These are phyloP conservation scores for Chrysodeixis includens DNA, from an alignment of 2,888 invertebrate species.

Conservation along the genomic window DNA sequence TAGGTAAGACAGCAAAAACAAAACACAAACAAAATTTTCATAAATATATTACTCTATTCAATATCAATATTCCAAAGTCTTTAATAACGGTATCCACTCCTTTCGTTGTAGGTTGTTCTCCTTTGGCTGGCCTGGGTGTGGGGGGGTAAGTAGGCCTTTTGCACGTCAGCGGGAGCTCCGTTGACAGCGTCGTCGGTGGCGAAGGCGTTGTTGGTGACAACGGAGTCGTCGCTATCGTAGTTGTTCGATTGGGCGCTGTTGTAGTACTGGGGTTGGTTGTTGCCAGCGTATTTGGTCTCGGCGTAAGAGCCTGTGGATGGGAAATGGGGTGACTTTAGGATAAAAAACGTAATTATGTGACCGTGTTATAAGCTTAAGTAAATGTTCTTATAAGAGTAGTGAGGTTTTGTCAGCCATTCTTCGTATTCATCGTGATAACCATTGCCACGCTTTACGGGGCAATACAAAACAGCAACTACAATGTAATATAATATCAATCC, in stretches of 20 bases:
- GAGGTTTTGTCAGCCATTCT: no score
- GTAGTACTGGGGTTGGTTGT: slow-evolving; percentile 39
- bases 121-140: slow-evolving; percentile 45
- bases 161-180: slow-evolving; percentile 28
- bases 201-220: slow-evolving; percentile 72
- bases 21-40: background rate
- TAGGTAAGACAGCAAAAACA: background rate
- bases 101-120: slow-evolving; percentile 24
- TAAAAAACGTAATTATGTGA: no score
- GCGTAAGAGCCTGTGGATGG: slow-evolving; percentile 75
- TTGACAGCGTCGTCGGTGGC: slow-evolving; percentile 21
- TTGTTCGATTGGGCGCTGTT: slow-evolving; percentile 49
- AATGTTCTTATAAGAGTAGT: no score
- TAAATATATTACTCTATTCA: slow-evolving; percentile 1
- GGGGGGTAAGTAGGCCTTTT: slow-evolving; percentile 74
- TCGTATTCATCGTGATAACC: no score
- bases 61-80: background rate
- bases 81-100: slow-evolving; percentile 27
- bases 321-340: no score
- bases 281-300: slow-evolving; percentile 70
- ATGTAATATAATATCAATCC: background rate
- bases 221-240: slow-evolving; percentile 66
- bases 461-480: background rate
- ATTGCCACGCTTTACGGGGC: no score
- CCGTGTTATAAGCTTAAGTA: no score